Evolutionary conservation across 2,888 invertebrate genomes (phyloP), one percentile per base, ranked within the genome.

Genomic region (Amorpha juglandis): DNA sequence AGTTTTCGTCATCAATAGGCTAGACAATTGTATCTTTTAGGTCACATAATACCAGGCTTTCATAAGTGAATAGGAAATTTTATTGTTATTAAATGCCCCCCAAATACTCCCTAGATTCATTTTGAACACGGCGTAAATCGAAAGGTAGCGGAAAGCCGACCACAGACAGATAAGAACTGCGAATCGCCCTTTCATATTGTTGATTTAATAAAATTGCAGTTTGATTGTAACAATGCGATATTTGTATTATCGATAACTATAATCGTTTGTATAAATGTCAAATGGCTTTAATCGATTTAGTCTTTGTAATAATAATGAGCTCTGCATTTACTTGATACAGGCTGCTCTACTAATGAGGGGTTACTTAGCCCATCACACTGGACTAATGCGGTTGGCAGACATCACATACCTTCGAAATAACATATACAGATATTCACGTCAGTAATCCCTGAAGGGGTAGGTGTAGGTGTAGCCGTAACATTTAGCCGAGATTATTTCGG

Each of bases 141-240:
- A 66, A 66, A 50, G 52, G 52, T 62, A 66, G 66, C 62, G 53
- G 66, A 66, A 63, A 66, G 66, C 66, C 47, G 47, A 63, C 45
- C 47, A 52, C 63, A 51, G 38, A 65, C 35, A 65, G 65, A 65
- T 66, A 66, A 66, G 63, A 63, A 52, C 52, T 38, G 27, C 55
- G 55, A 84, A 85, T 83, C 83, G 84, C 80, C 27, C 64, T 65
- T 65, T 65, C 64, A 65, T 65, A 65, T 58, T 58, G 64, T 65
- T 65, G 58, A 65, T 65, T 65, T 65, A 65, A 55, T 65, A 48
- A 58, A 58, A 65, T 65, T 58, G 58, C 58, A 19, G 47, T 58
- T 42, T 47, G 48, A 33, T 48, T 58, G 58, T 65, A 58, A 58
- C 48, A 47, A 35, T 55, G 47, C 35, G 64, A 55, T 58, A 38